Evolutionary conservation across 2,113 vertebrate species (phyloP).

Genomic region (Halichoerus grypus): DNA sequence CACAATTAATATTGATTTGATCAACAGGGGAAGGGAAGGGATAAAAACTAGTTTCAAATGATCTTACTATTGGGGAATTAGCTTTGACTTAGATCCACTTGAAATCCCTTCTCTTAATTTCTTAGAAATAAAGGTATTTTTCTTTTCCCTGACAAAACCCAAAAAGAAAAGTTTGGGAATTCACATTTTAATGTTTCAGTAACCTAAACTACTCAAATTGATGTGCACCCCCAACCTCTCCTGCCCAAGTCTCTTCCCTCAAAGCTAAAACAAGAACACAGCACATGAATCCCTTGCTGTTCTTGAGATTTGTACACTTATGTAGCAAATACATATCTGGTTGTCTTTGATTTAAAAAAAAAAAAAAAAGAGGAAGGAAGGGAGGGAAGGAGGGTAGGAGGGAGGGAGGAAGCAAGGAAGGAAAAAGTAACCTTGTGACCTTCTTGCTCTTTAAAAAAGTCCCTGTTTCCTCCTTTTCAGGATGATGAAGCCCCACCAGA

Average conservation of each 20-base stretch:
- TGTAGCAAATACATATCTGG: conserved; percentile 82
- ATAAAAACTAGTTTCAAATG: conserved; percentile 88
- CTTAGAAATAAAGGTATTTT: conserved; percentile 80
- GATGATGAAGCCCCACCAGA: conserved; percentile 86
- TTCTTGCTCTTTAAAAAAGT: conserved; percentile 80
- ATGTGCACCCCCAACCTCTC: not conserved
- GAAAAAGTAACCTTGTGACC: conserved; percentile 77
- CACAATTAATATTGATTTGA: conserved; percentile 95
- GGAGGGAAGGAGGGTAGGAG: not conserved
- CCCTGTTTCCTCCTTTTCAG: conserved; percentile 84
- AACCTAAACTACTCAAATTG: conserved; percentile 89
- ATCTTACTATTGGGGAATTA: conserved; percentile 87
- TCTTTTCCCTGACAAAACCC: conserved; percentile 79
- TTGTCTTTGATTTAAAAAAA: conserved; percentile 85
- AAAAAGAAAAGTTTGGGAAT: conserved; percentile 86
- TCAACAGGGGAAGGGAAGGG: conserved; percentile 83
- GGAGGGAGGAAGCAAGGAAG: not conserved
- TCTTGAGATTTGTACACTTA: conserved; percentile 75
- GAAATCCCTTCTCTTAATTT: conserved; percentile 81
- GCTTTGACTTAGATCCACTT: conserved; percentile 79
- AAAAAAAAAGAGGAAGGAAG: not conserved
- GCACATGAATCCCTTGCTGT: conserved; percentile 75
- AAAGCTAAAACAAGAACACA: conserved; percentile 83
- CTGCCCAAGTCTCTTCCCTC: conserved; percentile 57
- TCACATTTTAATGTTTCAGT: conserved; percentile 89